A percentile compares a stretch with the other conserved stretches of the same genome.
phyloP scores from a whole-genome alignment of 2,797 vertebrate species.

The Chelon labrosus region DNA sequence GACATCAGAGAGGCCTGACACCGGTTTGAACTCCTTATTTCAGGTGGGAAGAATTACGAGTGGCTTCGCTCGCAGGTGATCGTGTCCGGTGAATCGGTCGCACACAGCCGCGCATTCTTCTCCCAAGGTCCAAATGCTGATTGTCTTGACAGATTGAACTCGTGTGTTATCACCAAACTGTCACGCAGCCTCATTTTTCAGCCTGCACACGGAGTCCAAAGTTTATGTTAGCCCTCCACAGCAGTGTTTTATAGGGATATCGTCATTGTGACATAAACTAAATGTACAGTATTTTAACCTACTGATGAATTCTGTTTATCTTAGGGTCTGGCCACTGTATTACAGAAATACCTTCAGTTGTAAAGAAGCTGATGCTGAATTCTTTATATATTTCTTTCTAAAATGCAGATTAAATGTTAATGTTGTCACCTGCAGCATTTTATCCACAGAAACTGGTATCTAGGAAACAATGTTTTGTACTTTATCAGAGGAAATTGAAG shows the following conservation, averaged over 20 bases:
- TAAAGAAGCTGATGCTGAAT: slow-evolving; percentile 11
- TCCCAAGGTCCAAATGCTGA: slow-evolving; percentile 73
- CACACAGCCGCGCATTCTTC: slow-evolving; percentile 73
- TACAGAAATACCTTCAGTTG: background rate
- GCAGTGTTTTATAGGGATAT: slow-evolving; percentile 66
- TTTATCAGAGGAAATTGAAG: slow-evolving; percentile 36
- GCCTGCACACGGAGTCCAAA: slow-evolving; percentile 49
- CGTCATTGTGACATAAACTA: slow-evolving; percentile 55
- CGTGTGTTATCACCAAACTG: slow-evolving; percentile 74
- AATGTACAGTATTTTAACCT: slow-evolving; percentile 58
- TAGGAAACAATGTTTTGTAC: slow-evolving; percentile 44
- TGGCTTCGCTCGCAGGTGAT: slow-evolving; percentile 79
- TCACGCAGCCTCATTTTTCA: slow-evolving; percentile 74
- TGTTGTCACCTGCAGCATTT: background rate
- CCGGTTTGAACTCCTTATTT: slow-evolving; percentile 78
- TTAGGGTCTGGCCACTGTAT: slow-evolving; percentile 6
- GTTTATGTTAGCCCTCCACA: slow-evolving; percentile 79
- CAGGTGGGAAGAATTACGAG: slow-evolving; percentile 85
- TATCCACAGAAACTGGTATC: slow-evolving; percentile 31
- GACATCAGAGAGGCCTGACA: slow-evolving; percentile 85
- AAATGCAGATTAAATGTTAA: slow-evolving; percentile 49
- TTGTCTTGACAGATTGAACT: slow-evolving; percentile 82
- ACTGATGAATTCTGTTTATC: slow-evolving; percentile 57
- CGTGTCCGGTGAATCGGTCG: slow-evolving; percentile 79
- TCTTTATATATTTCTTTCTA: slow-evolving; percentile 12